phyloP scores from a whole-genome alignment of 2,888 invertebrate species.

The Altica lythri region DNA sequence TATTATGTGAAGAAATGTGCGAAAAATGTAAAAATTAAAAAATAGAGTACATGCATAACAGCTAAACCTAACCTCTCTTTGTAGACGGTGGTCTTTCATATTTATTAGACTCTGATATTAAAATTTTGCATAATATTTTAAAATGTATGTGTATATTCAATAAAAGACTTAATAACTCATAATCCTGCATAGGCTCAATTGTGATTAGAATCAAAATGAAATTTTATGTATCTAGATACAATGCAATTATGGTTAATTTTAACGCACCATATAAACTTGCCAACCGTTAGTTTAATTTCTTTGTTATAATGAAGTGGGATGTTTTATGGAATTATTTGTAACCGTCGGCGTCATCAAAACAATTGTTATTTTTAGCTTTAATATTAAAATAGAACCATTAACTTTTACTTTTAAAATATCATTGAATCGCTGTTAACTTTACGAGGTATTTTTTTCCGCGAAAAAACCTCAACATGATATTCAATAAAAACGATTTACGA shows the following conservation, averaged over 20 bases:
- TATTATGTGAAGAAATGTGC: too few species aligned
- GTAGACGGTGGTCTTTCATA: too few species aligned
- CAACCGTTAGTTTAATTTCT: conserved; percentile 2
- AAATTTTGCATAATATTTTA: too few species aligned
- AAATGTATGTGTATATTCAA: too few species aligned
- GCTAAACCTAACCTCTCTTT: too few species aligned
- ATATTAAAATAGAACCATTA: conserved; percentile 19
- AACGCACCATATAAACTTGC: conserved; percentile 3
- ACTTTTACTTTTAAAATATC: conserved; percentile 3
- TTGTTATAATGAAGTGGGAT: conserved; percentile 2
- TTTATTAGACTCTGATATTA: too few species aligned
- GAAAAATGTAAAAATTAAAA: too few species aligned
- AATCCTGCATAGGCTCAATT: too few species aligned
- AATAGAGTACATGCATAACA: too few species aligned
- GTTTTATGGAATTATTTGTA: conserved; percentile 7
- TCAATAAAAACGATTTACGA: conserved; percentile 31
- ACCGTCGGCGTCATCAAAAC: conserved; percentile 1
- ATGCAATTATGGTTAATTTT: background rate
- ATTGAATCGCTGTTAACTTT: conserved; percentile 21
- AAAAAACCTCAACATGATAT: conserved; percentile 30
- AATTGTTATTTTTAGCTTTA: conserved; percentile 15
- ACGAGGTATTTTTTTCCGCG: conserved; percentile 25
- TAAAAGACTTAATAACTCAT: too few species aligned
- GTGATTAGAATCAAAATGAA: too few species aligned
- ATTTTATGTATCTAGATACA: too few species aligned